Base-by-base conservation (phyloP, 2,797 vertebrate genomes). In the Crocodylus rhombifer region DNA sequence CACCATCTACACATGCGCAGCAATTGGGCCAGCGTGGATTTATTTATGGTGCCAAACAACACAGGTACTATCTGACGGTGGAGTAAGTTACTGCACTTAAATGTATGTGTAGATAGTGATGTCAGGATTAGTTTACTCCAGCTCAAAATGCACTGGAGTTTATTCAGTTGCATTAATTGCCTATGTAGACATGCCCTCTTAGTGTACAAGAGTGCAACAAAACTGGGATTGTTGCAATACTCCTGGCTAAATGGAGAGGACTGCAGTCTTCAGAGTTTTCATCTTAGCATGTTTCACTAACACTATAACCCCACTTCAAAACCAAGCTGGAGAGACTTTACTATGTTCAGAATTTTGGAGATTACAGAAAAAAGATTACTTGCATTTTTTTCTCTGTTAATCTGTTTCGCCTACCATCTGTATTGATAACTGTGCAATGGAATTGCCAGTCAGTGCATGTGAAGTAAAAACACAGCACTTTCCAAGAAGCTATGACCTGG, bases 221-320 rank as follows among this genome's bases (percentile, higher is more conserved):
- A 56, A 36, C 23, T 84, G 14, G 42, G 55, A 14, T 55, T 30
- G 8, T 9, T 71, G 20, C 36, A 21, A 21, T 36, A 62, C 30
- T 36, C 30, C 20, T 73, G 61, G 62, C 85, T 21, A 91, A 77
- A 20, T 2, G 89, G 26, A 18, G 89, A 71, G 80, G 78, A 83
- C 9, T 77, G 23, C 63, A 64, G 20, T 42, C 30, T 82, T 84
- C 23, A 26, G 73, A 77, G 12, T 4, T 84, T 58, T n/a, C 16
- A 60, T 83, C 82, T 75, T 75, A 25, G 14, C 3, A 1, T 2
- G 56, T 65, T 13, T 84, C 62, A 79, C 5, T n/a, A 58, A 13
- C 62, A 57, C 73, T 58, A 17, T 10, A 51, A 51, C 76, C 62
- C 16, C 58, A 62, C 11, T 42, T 62, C 11, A 75, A 79, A 57